A percentile compares a stretch with the other conserved stretches of the same genome.
Evolutionary conservation across 1,140 invertebrate species (phyloP).

Genomic region (Oreohelix idahoensis): DNA sequence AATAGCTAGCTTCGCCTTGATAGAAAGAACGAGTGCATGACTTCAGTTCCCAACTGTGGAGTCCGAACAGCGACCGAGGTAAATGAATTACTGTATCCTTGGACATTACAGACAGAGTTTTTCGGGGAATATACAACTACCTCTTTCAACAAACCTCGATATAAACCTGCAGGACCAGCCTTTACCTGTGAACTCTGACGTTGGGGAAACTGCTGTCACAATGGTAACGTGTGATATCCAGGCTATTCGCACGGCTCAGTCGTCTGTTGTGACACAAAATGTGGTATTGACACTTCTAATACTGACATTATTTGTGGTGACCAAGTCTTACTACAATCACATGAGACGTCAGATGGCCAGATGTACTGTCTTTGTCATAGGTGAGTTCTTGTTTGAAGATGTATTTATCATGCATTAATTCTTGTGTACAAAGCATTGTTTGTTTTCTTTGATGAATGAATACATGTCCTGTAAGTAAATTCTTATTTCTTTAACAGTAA

Average conservation of each 20-base stretch:
- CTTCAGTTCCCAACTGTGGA: too few relatives aligned
- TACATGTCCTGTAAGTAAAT: too few relatives aligned
- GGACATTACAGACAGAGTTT: background rate
- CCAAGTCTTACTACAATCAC: constrained; percentile 37
- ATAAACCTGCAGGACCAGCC: background rate
- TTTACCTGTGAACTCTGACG: background rate
- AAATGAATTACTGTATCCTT: background rate
- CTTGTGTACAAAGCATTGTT: too few relatives aligned
- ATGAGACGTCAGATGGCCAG: constrained; percentile 19
- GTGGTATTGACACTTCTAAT: constrained; percentile 22
- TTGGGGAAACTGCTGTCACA: background rate
- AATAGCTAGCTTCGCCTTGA: too few relatives aligned
- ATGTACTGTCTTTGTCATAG: constrained; percentile 34
- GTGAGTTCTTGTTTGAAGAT: too few relatives aligned
- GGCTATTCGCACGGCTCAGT: constrained; percentile 25
- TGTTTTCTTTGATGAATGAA: too few relatives aligned
- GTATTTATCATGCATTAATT: too few relatives aligned
- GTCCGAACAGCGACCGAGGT: background rate
- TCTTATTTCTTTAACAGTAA: too few relatives aligned
- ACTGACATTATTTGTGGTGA: constrained; percentile 33
- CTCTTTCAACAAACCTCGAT: background rate
- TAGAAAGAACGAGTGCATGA: too few relatives aligned
- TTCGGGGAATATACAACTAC: background rate
- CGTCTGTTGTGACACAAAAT: constrained; percentile 9
- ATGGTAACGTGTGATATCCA: constrained; percentile 32